Conservation (phyloP, 2,113 vertebrate species). For the Boulengerochromis microlepis region DNA sequence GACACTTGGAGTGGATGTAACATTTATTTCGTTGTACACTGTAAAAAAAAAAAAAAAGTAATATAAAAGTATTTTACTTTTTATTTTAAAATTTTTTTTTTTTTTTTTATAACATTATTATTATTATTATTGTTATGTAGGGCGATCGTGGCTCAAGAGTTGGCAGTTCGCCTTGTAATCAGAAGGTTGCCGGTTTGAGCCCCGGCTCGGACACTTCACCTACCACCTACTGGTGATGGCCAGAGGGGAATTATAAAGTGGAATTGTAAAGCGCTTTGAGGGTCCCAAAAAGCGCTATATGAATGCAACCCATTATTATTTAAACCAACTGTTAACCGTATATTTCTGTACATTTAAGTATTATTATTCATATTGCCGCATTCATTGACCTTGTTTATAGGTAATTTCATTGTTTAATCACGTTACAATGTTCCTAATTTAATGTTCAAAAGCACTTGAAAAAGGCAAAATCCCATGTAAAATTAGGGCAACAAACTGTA, state of each 20-base stretch:
- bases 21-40: neutral
- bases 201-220: rapidly evolving
- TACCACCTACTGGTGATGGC: neutral
- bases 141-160: rapidly evolving
- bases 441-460: neutral
- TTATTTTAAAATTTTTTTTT: no score
- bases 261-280: rapidly evolving
- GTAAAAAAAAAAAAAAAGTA: neutral
- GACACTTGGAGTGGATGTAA: neutral
- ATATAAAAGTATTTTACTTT: neutral
- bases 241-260: neutral
- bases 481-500: rapidly evolving
- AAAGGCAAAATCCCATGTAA: neutral
- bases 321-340: rapidly evolving
- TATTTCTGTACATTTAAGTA: neutral
- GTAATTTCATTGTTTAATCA: neutral
- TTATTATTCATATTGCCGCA: neutral
- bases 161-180: neutral
- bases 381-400: neutral
- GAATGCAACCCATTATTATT: rapidly evolving
- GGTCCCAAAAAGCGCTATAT: rapidly evolving
- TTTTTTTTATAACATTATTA: no score
- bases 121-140: no score
- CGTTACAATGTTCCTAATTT: neutral
- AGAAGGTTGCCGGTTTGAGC: neutral